Evolutionary conservation across 2,797 vertebrate genomes (phyloP).

Genomic region (Urosaurus nigricauda): DNA sequence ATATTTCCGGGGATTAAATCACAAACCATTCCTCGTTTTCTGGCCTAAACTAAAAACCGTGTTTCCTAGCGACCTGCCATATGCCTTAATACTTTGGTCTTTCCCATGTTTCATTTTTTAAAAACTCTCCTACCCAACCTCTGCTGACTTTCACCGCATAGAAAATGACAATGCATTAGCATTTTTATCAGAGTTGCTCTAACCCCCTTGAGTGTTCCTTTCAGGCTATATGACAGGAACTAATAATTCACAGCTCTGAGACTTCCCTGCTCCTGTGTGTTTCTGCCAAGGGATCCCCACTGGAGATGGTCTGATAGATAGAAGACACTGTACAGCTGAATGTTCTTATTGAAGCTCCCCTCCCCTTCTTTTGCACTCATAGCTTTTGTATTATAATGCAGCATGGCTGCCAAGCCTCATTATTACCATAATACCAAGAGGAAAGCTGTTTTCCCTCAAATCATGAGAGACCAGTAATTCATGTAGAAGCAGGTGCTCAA

Average conservation of each 20-base stretch:
- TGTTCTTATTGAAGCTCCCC: conserved; percentile 16
- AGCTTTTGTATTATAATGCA: conserved; percentile 14
- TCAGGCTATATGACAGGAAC: background rate
- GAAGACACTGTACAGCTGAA: background rate
- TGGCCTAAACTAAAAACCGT: conserved; percentile 15
- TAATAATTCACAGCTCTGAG: conserved; percentile 37
- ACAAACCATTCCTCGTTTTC: conserved; percentile 11
- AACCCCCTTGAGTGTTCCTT: conserved; percentile 6
- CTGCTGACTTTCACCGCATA: conserved; percentile 15
- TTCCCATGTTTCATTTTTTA: background rate
- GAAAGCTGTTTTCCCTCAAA: conserved; percentile 35
- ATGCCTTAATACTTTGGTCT: background rate
- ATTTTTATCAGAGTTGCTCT: conserved; percentile 1
- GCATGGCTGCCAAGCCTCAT: conserved; percentile 38
- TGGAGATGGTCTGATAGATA: background rate
- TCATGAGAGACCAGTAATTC: conserved; percentile 29
- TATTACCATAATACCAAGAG: conserved; percentile 32
- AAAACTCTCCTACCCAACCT: conserved; percentile 12
- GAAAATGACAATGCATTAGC: background rate
- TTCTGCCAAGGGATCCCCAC: conserved; percentile 23
- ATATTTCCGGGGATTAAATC: conserved; percentile 27
- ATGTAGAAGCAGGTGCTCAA: conserved; percentile 33
- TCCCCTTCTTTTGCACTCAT: background rate
- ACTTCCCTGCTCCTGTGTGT: conserved; percentile 11
- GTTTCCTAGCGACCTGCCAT: background rate